Evolutionary conservation across 2,797 vertebrate genomes (phyloP).

Genomic region (Cossypha polioptera): DNA sequence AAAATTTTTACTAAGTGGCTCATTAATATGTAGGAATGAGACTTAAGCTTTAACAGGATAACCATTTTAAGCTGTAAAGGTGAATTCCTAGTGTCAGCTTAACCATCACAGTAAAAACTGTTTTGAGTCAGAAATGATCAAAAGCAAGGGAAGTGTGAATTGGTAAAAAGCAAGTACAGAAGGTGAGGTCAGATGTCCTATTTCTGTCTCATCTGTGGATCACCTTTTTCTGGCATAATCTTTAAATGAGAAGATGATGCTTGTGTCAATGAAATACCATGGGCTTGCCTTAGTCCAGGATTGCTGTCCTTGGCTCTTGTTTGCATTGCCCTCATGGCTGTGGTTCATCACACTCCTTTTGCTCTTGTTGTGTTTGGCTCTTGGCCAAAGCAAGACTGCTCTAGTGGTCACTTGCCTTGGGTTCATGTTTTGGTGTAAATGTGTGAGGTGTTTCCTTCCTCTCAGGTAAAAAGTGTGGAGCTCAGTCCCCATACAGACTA

Average conservation of each 20-base stretch:
- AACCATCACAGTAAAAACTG: not conserved
- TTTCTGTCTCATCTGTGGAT: not conserved
- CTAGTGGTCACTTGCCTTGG: not conserved
- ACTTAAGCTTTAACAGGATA: not conserved
- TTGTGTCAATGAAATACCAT: not conserved
- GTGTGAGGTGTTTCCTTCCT: not conserved
- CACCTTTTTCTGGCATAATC: not conserved
- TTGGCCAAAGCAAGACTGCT: not conserved
- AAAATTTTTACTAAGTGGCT: not conserved
- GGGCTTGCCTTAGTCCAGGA: not conserved
- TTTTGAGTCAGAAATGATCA: not conserved
- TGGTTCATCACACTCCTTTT: not conserved
- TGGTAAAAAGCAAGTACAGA: not conserved
- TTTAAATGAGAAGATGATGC: not conserved
- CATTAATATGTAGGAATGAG: not conserved
- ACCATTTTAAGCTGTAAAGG: not conserved
- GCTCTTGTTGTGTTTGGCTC: not conserved
- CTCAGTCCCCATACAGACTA: conserved; percentile 97
- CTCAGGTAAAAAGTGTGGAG: conserved; percentile 89
- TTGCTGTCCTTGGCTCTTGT: rapidly evolving
- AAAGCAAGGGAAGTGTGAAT: not conserved
- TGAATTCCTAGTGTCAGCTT: not conserved
- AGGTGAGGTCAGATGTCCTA: not conserved
- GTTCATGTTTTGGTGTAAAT: not conserved
- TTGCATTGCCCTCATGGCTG: not conserved